Base-by-base conservation (phyloP, 2,113 vertebrate species). In the Colaptes auratus region DNA sequence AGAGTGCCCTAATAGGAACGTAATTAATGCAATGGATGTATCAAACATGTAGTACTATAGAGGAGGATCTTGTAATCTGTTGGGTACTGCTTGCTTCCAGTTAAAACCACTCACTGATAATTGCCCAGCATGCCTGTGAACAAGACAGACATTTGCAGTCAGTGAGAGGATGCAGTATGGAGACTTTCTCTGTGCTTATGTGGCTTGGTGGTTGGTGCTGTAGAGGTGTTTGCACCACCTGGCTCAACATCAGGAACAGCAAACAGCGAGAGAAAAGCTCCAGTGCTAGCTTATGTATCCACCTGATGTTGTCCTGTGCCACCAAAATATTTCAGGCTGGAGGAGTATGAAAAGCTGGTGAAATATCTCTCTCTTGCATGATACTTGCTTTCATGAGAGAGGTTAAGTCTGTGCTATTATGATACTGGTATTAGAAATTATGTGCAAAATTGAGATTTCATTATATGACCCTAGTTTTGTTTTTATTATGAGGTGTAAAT, bases 191-290 rank as follows among this genome's bases (percentile, higher is more conserved):
- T 20, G 19, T 67, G 13, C 6, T 36, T 56, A 24, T 13, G 18
- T n/a, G 23, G 19, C 46, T 60, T 20, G 6, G 28, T 42, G 28
- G 30, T 71, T 70, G 25, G 17, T 19, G 39, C 12, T n/a, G 18
- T 15, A 42, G 53, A 52, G 35, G 19, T 36, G 9, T 63, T 72
- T 67, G 19, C 39, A 72, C 27, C 60, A 66, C 46, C 35, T 80
- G 31, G 39, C 55, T 82, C 6, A 27, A 25, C 7, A 52, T 23
- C 55, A 72, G 25, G 39, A 77, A 18, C 9, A 39, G 55, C 14
- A 58, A 86, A 0, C 7, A 33, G 23, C 0, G 0, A 33, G 21
- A 48, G 15, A 74, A 55, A 69, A 74, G 10, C 27, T 63, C 9
- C 25, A 39, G 28, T 15, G 19, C 3, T 1, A 7, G 12, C 28